Conservation (phyloP, 2,113 vertebrate genomes). For the Corythaixoides concolor region DNA sequence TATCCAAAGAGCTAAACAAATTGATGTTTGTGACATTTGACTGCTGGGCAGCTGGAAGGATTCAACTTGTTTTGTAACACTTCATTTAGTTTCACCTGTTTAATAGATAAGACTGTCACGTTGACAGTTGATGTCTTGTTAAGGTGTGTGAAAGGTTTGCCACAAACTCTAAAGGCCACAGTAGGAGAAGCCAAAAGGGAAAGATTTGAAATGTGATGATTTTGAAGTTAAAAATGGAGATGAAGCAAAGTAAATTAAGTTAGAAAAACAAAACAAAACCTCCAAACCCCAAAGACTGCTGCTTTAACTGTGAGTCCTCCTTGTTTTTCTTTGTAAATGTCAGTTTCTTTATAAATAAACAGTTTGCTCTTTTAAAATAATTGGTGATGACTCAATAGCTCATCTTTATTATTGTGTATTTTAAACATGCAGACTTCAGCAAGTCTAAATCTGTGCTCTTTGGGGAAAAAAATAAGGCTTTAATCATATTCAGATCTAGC, state of each 20-base stretch:
- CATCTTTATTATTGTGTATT: neutral
- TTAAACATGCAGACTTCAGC: neutral
- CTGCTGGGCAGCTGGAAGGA: neutral
- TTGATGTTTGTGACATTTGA: neutral
- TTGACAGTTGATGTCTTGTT: neutral
- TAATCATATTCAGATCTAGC: neutral
- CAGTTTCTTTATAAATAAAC: neutral
- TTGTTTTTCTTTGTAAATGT: neutral
- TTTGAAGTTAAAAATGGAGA: neutral
- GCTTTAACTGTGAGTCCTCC: neutral
- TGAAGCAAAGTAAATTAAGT: neutral
- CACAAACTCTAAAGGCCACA: neutral
- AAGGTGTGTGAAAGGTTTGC: neutral
- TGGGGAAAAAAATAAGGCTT: neutral
- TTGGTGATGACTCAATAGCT: neutral
- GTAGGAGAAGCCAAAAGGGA: neutral
- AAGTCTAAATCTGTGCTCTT: neutral
- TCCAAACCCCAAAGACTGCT: neutral
- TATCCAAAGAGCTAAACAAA: neutral
- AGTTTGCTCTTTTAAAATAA: neutral
- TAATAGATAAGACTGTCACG: fast-evolving
- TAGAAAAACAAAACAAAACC: neutral
- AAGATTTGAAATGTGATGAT: neutral
- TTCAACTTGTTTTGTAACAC: neutral
- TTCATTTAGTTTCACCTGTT: neutral